Base-by-base conservation (phyloP, 2,888 invertebrate genomes). In the Hemithea aestivaria region DNA sequence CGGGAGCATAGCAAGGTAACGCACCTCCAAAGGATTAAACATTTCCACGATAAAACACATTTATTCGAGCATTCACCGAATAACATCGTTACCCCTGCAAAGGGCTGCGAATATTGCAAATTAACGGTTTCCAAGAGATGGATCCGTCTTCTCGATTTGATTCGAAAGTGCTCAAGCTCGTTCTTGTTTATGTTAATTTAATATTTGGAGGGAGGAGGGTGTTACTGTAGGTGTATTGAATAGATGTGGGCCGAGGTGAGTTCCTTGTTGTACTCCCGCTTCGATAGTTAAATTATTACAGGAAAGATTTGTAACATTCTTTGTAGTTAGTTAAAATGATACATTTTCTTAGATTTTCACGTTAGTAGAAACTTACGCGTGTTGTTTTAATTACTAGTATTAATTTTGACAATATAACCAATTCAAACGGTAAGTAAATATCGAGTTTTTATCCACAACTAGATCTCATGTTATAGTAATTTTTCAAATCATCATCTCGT, bases 121-220 rank as follows among this genome's bases (percentile, higher is more conserved):
- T 79, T 76, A 79, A 81, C 77, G 82, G 74, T 78, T 79, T 80
- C 79, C 78, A 73, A 56, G 45, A 75, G 74, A 78, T 75, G 73
- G 74, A 75, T 73, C 67, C 62, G 72, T 71, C 73, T 74, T 71
- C 68, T 68, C 75, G 74, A 77, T 81, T 82, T 77, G 77, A 78
- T 73, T 73, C 71, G 70, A 65, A 63, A 58, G 56, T 53, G 52
- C 50, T 53, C 62, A 56, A 63, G 65, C 61, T 68, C 66, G 62
- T 63, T 50, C 56, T 60, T 75, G 71, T 79, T 77, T 78, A 78
- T 80, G 82, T 78, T 82, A 81, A 82, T 81, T 78, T 79, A 81
- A 78, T 78, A 78, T 73, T 66, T 45, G 60, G 54, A 61, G 69
- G 66, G 70, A 44, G 48, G 40, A 38, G 51, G 56, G 43, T 16